phyloP scores from a whole-genome alignment of 2,113 vertebrate genomes.

The Corvus cornix region DNA sequence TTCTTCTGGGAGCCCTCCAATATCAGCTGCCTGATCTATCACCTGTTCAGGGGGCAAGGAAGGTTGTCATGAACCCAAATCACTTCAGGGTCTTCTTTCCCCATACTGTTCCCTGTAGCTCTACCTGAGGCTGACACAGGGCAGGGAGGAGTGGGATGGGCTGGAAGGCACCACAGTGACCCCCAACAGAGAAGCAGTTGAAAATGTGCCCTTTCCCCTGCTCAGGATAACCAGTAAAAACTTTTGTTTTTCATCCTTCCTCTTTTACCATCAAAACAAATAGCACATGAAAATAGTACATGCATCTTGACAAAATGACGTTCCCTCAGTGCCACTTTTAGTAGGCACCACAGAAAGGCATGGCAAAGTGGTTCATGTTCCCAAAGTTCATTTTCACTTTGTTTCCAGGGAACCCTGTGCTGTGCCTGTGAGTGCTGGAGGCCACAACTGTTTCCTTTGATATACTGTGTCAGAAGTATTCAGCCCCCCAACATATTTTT shows the following conservation, averaged over 20 bases:
- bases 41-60: background rate
- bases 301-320: accelerated
- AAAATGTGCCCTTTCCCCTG: background rate
- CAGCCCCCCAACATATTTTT: accelerated
- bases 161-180: background rate
- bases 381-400: background rate
- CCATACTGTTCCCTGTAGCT: background rate
- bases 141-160: background rate
- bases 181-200: background rate
- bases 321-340: background rate
- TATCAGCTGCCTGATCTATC: background rate
- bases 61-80: background rate
- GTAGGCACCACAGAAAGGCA: background rate
- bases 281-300: background rate
- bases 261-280: background rate
- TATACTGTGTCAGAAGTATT: background rate
- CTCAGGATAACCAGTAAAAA: background rate
- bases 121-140: too few relatives aligned
- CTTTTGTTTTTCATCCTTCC: background rate
- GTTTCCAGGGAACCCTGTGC: background rate
- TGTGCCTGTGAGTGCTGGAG: accelerated
- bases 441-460: background rate
- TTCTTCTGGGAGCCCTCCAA: background rate
- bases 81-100: background rate
- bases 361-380: background rate